Base-by-base conservation (phyloP, 2,113 vertebrate species). In the Chionodraco myersi region DNA sequence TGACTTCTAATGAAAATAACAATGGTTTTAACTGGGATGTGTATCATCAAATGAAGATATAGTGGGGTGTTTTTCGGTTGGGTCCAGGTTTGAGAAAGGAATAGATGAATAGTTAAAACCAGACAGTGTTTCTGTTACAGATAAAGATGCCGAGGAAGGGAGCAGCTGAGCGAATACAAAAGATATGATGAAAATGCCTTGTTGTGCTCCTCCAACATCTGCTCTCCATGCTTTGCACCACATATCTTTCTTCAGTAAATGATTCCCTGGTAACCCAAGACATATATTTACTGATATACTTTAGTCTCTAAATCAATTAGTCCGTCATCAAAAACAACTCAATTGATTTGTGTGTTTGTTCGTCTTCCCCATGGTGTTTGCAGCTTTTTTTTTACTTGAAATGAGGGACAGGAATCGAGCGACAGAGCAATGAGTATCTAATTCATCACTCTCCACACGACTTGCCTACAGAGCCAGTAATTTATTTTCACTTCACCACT, bases 401-500 rank as follows among this genome's bases (percentile, higher is more conserved):
- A 84, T 84, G 62, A 85, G 75, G 78, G 84, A 90, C 83, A 77
- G 68, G 67, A 83, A 88, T 93, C 63, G 87, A 89, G 83, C 85
- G 64, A 88, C 88, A 58, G 65, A 87, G 87, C 91, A 93, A 95
- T 93, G 93, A 94, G 89, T 88, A 86, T 92, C 90, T 92, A 93
- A 94, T 95, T 94, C 94, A 95, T 95, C 95, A 95, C 90, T 85
- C 90, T 83, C 77, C 74, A 89, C 91, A 94, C 90, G 90, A 93
- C 93, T 92, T 71, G 92, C 94, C 94, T 93, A 91, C 92, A 90
- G 93, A 91, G 92, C 92, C 88, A 80, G 77, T 92, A 90, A 95
- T 95, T 95, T 93, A 94, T 95, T 94, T 95, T 95, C 93, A 88
- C 94, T 94, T 94, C 93, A 89, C 92, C 91, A 91, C 93, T 94